Evolutionary conservation across 2,797 vertebrate species (phyloP).

Genomic region (Macroramphosus scolopax): DNA sequence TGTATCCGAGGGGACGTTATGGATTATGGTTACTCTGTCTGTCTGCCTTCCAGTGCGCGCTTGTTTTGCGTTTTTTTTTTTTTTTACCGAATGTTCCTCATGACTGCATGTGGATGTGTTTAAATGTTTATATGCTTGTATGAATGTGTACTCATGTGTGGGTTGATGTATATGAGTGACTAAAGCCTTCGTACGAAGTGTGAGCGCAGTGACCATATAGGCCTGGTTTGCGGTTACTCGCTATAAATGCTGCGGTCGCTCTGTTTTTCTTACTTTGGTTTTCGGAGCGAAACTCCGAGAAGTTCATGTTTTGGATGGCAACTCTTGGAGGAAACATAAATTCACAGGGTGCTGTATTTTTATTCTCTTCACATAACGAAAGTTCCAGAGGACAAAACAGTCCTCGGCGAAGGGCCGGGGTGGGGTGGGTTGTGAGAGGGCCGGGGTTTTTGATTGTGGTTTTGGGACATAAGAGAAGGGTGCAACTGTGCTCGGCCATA

Average conservation of each 20-base stretch:
- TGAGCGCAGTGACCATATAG: conserved; percentile 49
- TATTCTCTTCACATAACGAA: conserved; percentile 78
- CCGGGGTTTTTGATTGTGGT: conserved; percentile 65
- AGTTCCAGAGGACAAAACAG: conserved; percentile 77
- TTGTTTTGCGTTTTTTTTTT: conserved; percentile 22
- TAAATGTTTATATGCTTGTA: conserved; percentile 55
- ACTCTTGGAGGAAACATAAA: conserved; percentile 71
- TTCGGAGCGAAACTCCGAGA: conserved; percentile 72
- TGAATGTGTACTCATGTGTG: conserved; percentile 23
- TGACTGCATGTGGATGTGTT: conserved; percentile 47
- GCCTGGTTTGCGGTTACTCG: conserved; percentile 75
- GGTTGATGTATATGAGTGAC: conserved; percentile 18
- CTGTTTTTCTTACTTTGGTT: conserved; percentile 82
- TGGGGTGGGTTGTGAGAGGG: conserved; percentile 58
- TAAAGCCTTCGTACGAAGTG: conserved; percentile 59
- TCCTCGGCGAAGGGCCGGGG: conserved; percentile 51
- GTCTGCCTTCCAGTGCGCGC: conserved; percentile 22
- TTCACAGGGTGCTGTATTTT: conserved; percentile 79
- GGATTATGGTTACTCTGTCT: conserved; percentile 42
- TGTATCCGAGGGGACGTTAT: conserved; percentile 52
- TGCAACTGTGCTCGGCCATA: conserved; percentile 67
- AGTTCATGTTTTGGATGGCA: conserved; percentile 81
- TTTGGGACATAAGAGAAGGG: conserved; percentile 70
- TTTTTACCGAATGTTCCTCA: conserved; percentile 26
- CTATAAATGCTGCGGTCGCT: conserved; percentile 76